phyloP scores from a whole-genome alignment of 2,888 invertebrate species.

The Lochmaea capreae region DNA sequence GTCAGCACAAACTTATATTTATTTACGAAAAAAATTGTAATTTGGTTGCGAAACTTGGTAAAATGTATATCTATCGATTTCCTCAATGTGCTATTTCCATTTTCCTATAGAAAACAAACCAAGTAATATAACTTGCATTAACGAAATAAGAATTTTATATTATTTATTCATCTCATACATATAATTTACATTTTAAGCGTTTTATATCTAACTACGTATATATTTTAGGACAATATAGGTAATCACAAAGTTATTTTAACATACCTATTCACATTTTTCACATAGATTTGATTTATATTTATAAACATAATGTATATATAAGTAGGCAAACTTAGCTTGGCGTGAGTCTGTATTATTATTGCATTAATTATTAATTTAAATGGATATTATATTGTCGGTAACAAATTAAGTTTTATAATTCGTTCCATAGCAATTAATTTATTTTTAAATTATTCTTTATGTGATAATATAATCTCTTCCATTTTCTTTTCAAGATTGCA shows the following conservation, averaged over 20 bases:
- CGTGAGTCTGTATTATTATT: no score
- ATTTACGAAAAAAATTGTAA: neutral
- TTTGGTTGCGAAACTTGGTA: neutral
- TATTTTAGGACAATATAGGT: no score
- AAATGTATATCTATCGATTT: neutral
- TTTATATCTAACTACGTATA: no score
- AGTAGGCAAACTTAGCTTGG: no score
- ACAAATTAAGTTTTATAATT: no score
- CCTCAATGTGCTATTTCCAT: neutral
- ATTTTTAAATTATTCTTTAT: neutral
- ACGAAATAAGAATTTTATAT: constrained; percentile 1
- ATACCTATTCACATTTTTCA: no score
- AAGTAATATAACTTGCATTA: constrained; percentile 17
- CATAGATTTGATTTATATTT: no score
- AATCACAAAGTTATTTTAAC: no score
- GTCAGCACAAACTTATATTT: neutral
- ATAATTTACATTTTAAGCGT: neutral
- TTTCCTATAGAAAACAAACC: constrained; percentile 2
- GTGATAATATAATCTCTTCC: neutral
- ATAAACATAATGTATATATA: no score
- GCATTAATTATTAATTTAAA: no score
- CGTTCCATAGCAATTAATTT: no score
- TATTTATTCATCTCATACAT: constrained; percentile 10
- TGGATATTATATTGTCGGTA: no score
- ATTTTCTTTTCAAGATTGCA: neutral